Evolutionary conservation across 2,888 invertebrate genomes (phyloP).

Genomic region (Vesta saturnalis): DNA sequence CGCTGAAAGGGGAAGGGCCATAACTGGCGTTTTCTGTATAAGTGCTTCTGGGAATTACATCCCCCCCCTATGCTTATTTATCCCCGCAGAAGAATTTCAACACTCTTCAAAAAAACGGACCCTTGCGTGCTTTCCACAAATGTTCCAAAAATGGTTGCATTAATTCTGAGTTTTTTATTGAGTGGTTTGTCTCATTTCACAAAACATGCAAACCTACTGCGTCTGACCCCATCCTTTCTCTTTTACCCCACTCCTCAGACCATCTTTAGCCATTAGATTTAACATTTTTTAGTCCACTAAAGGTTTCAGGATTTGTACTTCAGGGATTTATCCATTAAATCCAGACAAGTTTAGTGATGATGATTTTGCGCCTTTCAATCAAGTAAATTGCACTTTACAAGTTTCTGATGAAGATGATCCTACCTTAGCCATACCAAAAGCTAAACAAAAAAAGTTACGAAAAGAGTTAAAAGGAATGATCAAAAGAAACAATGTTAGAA

Average conservation of each 20-base stretch:
- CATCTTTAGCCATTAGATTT: background rate
- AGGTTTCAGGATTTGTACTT: background rate
- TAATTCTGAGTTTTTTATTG: background rate
- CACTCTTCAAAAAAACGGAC: background rate
- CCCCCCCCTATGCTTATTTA: background rate
- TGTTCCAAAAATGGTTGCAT: background rate
- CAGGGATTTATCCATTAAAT: background rate
- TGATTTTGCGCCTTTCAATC: background rate
- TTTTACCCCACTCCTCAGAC: background rate
- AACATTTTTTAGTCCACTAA: background rate
- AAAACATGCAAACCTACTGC: constrained; percentile 5
- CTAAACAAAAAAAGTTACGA: background rate
- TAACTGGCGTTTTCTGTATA: background rate
- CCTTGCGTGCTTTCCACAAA: background rate
- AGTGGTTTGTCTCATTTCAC: background rate
- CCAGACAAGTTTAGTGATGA: background rate
- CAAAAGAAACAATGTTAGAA: background rate
- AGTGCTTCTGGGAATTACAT: background rate
- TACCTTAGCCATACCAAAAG: background rate
- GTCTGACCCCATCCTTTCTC: background rate
- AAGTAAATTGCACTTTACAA: no score
- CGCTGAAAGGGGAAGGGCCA: background rate
- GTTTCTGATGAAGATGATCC: background rate
- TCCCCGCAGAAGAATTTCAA: background rate
- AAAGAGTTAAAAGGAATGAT: background rate